Base-by-base conservation (phyloP, 2,797 vertebrate genomes). In the Acipenser transmontanus region DNA sequence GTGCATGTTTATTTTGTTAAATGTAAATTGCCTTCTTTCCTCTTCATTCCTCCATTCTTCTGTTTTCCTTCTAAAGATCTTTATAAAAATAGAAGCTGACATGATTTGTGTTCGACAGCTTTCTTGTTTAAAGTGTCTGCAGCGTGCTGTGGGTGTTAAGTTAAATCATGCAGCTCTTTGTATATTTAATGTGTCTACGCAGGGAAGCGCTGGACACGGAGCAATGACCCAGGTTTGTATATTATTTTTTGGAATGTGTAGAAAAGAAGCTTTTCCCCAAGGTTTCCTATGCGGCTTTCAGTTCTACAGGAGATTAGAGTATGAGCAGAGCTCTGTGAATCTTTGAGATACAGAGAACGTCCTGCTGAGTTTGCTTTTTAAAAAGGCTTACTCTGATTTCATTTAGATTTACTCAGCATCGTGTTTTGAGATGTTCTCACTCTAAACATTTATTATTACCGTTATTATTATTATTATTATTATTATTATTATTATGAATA, bases 401-500 rank as follows among this genome's bases (percentile, higher is more conserved):
- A 84, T 85, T 83, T 84, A 79, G 78, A 82, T 80, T 72, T 73
- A 70, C 71, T 70, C 65, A 70, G 70, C 69, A 65, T 82, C 69
- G 73, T 69, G 1, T 17, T 17, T 1, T 17, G 17, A 17, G 17
- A 17, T 17, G 17, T 17, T 17, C 17, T 17, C 17, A 17, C 17
- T 17, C 17, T 76, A 69, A 75, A 17, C 17, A 17, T 17, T 17
- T 76, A 70, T 74, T 72, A 62, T 50, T 73, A 79, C 76, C 76
- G 76, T 57, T 64, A 72, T 82, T 81, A 84, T 86, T 80, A 82
- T 78, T 86, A 61, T 81, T 87, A 83, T 76, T 82, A 86, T 85
- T 76, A 73, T 69, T 79, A 85, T 78, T 73, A 73, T 69, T 79
- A 85, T 75, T 80, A 12, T 13, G 63, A 77, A 79, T 85, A 76